Evolutionary conservation across 1,140 invertebrate genomes (phyloP).

Genomic region (Mya arenaria): DNA sequence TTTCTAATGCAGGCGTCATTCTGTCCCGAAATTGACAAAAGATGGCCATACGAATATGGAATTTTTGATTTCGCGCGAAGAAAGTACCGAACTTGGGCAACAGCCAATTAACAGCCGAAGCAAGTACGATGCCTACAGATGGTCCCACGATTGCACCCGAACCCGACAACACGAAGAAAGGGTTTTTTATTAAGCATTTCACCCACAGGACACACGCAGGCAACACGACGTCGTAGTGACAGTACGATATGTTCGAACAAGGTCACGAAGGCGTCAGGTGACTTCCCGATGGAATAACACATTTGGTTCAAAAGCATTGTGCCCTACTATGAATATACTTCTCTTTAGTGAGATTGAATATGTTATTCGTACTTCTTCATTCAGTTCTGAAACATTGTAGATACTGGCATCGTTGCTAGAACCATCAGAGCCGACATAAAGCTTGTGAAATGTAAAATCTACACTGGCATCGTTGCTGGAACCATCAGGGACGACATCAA

Average conservation of each 20-base stretch:
- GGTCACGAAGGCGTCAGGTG: neutral
- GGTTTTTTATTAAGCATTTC: neutral
- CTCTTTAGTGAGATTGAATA: too few relatives aligned
- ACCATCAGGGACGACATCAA: too few relatives aligned
- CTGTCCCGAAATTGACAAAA: conserved; percentile 51
- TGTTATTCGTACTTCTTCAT: too few relatives aligned
- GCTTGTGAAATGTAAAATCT: too few relatives aligned
- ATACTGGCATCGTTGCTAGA: too few relatives aligned
- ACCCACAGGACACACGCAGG: neutral
- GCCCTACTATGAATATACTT: too few relatives aligned
- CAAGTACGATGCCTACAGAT: conserved; percentile 42
- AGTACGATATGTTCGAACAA: conserved; percentile 13
- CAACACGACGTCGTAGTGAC: conserved; percentile 15
- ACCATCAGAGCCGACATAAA: too few relatives aligned
- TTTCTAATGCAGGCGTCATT: conserved; percentile 42
- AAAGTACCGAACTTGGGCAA: conserved; percentile 38
- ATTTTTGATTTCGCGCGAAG: conserved; percentile 55
- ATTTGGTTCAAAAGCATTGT: too few relatives aligned
- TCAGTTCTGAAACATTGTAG: too few relatives aligned
- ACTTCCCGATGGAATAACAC: too few relatives aligned
- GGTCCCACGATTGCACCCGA: conserved; percentile 10
- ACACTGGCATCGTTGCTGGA: too few relatives aligned
- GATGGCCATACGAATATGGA: conserved; percentile 48
- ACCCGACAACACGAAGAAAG: neutral
- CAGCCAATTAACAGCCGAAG: conserved; percentile 39